These are phyloP conservation scores for Lepilemur ruficaudatus DNA, from an alignment of 2,797 vertebrate genomes.

Conservation along the genomic window DNA sequence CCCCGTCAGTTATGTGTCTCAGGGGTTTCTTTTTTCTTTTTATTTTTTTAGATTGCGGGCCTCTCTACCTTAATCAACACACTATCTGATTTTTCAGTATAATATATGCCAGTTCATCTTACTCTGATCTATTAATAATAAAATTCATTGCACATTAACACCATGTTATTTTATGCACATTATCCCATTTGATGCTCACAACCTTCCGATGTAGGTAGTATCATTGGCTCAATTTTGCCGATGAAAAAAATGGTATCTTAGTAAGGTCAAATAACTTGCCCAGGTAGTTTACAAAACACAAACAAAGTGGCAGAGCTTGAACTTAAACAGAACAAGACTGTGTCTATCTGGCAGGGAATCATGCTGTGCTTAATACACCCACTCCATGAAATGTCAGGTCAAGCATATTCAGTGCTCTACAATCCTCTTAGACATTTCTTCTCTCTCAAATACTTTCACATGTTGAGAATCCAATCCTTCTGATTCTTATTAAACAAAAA, in stretches of 20 bases:
- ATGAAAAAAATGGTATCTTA: neutral
- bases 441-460: neutral
- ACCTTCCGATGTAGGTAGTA: neutral
- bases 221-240: neutral
- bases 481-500: constrained; percentile 42
- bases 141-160: neutral
- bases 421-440: neutral
- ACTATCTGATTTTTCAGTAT: neutral
- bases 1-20: neutral
- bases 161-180: neutral
- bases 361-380: neutral
- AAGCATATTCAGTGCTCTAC: neutral
- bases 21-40: neutral
- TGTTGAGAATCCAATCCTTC: neutral
- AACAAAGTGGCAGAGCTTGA: neutral
- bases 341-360: neutral
- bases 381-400: neutral
- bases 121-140: neutral
- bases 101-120: neutral
- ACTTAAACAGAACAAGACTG: constrained; percentile 4
- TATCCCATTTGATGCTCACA: neutral
- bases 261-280: neutral
- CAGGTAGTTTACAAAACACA: neutral
- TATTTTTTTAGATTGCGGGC: neutral
- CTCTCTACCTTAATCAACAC: neutral